Base-by-base conservation (phyloP, 2,797 vertebrate species). In the Pseudomugil gertrudae region DNA sequence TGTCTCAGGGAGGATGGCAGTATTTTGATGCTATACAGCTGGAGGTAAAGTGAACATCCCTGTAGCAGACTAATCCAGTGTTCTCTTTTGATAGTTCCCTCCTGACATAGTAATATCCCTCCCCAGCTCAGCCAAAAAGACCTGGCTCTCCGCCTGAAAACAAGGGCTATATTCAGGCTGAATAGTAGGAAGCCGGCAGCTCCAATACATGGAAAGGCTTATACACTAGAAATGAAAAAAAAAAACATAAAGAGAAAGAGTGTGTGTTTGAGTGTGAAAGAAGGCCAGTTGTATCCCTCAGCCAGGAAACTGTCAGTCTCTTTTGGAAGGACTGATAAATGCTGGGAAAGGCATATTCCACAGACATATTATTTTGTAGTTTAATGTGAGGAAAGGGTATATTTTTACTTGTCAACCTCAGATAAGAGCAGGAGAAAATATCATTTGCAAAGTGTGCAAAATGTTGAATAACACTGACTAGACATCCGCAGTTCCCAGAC, bases 91-190 rank as follows among this genome's bases (percentile, higher is more conserved):
- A 89, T 88, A 83, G 83, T 76, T 88, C 90, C 84, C 90, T 88
- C 85, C 85, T 89, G 86, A 89, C 88, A 85, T 73, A 72, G 84
- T 88, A 85, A 88, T 92, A 89, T 89, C 83, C 88, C 87, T 88
- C 78, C 76, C 71, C 76, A 81, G 83, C 90, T 91, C 92, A 89
- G 87, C 87, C 91, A 94, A 94, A 89, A 92, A 95, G 95, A 85
- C 86, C 92, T 91, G 93, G 94, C 93, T 94, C 94, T 93, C 91
- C 69, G 91, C 93, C 95, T 91, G 93, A 94, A 94, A 94, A 93
- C 89, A 76, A 86, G 87, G 83, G 93, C 94, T 97, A 97, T 97
- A 97, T 98, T 95, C 95, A 95, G 94, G 88, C 79, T 95, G 93
- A 95, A 95, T 94, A 91, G 92, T 91, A 95, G 95, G 94, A 96